Base-by-base conservation (phyloP, 2,797 vertebrate genomes). In the Schizopygopsis pylzovi region DNA sequence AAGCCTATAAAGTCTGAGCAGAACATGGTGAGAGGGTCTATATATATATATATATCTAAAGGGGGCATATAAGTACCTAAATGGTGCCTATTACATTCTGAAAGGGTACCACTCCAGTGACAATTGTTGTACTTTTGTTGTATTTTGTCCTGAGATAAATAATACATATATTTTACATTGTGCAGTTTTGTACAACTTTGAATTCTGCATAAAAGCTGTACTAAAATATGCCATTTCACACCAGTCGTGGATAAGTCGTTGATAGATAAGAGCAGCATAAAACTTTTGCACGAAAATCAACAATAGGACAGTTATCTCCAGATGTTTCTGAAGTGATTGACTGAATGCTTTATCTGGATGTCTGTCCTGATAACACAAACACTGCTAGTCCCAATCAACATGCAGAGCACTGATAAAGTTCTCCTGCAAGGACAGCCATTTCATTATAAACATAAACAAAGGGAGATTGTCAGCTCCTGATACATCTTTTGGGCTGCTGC, bases 301-400 rank as follows among this genome's bases (percentile, higher is more conserved):
- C 18, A 37, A 76, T 76, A 49, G 84, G 59, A 49, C 37, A 47
- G 80, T 80, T 68, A 83, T 59, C 80, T 77, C 81, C 52, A 49
- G 80, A 68, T 88, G 76, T 52, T 75, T 83, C 73, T 83, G 75
- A 33, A 85, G 84, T 54, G 76, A 78, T 83, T 86, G 80, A 43
- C 54, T 88, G 72, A 81, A 86, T 84, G 81, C 71, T 73, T 25
- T 54, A n/a, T 81, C 81, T 63, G 81, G 85, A 85, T 86, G 87
- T 81, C 82, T 45, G 78, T 61, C 54, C 52, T 81, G 87, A 88
- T 86, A 86, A 86, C 76, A 78, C 77, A 86, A 59, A 20, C 54
- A 15, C 6, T 43, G 37, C 54, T 78, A 13, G 52, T 43, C 37
- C 6, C 54, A 78, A n/a, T 78, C 54, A 61, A 37, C 54, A 78